These are phyloP conservation scores for Ondatra zibethicus DNA, from an alignment of 2,113 vertebrate genomes.

Conservation along the genomic window DNA sequence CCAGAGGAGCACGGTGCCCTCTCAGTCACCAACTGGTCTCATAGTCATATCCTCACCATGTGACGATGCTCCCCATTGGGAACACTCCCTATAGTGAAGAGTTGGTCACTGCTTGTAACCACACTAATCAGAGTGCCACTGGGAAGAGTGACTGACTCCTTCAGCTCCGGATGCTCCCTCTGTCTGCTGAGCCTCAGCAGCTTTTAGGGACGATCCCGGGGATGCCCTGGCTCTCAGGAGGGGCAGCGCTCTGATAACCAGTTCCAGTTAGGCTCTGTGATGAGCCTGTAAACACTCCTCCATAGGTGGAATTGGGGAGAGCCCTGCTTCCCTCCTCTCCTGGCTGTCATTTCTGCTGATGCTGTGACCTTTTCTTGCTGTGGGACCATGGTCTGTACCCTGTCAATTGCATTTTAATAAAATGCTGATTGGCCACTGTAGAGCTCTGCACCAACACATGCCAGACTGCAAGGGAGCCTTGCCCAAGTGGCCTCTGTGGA, in stretches of 20 bases:
- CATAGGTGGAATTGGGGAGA: neutral
- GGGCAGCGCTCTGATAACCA: neutral
- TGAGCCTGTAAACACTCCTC: neutral
- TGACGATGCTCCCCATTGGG: neutral
- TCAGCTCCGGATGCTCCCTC: neutral
- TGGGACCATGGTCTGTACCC: no score
- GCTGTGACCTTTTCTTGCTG: neutral
- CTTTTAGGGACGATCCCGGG: neutral
- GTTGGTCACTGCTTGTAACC: no score
- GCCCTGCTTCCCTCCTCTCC: neutral
- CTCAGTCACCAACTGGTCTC: no score
- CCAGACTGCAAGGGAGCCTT: neutral
- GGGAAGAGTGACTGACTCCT: neutral
- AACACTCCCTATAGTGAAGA: neutral
- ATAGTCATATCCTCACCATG: neutral
- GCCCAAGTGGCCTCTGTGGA: neutral
- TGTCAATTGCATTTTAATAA: no score
- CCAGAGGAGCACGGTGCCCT: neutral
- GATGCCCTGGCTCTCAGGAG: neutral
- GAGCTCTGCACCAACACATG: neutral
- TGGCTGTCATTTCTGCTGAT: neutral
- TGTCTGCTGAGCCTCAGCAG: neutral
- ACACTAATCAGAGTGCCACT: neutral
- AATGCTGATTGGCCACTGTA: neutral
- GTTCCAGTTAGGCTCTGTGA: neutral